A percentile compares a stretch with the other conserved stretches of the same genome.
Conservation (phyloP, 2,888 invertebrate species). For the Caenorhabditis afra region DNA sequence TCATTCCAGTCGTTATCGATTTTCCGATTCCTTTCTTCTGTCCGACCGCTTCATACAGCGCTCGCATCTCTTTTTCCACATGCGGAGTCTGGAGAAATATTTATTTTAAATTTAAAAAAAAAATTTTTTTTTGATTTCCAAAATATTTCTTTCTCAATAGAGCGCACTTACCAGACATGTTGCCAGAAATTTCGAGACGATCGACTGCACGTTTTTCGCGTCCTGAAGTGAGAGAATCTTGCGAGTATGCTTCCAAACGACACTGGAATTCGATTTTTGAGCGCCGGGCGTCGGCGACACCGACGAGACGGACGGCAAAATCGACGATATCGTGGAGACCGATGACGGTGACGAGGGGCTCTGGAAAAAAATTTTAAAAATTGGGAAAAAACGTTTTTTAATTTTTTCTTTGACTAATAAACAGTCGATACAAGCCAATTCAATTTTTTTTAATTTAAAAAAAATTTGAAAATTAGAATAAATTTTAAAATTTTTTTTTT, state of each 20-base stretch:
- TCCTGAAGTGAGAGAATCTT: conserved; percentile 42
- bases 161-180: conserved; percentile 33
- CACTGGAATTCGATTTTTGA: background rate
- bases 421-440: too few relatives aligned
- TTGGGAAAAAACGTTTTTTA: too few relatives aligned
- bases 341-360: conserved; percentile 30
- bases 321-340: conserved; percentile 55
- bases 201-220: conserved; percentile 22
- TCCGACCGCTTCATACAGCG: conserved; percentile 86
- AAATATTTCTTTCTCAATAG: too few relatives aligned
- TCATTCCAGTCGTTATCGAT: conserved; percentile 58
- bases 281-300: conserved; percentile 37
- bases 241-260: conserved; percentile 17
- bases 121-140: too few relatives aligned
- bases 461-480: too few relatives aligned
- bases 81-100: conserved; percentile 85
- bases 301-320: conserved; percentile 29
- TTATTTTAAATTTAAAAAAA: too few relatives aligned
- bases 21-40: conserved; percentile 56
- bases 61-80: conserved; percentile 90
- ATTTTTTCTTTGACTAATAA: too few relatives aligned
- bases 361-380: background rate
- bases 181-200: conserved; percentile 42
- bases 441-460: too few relatives aligned
- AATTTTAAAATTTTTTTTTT: too few relatives aligned